A percentile compares a stretch with the other conserved stretches of the same genome.
These are phyloP conservation scores for Danio albolineatus DNA, from an alignment of 2,797 vertebrate species.

Conservation along the genomic window DNA sequence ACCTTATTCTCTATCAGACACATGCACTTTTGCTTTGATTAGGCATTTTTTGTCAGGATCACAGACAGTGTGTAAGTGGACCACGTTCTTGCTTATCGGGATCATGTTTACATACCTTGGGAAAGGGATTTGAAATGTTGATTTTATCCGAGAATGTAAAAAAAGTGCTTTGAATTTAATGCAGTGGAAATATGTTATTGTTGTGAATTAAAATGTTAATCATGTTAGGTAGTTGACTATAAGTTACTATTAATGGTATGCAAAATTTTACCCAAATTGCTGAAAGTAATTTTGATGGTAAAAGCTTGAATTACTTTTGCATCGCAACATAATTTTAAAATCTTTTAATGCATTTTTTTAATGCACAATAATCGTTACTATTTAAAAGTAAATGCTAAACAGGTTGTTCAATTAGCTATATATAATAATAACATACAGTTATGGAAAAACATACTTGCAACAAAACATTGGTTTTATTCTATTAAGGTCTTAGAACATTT, in stretches of 20 bases:
- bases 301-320: background rate
- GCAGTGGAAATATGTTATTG: background rate
- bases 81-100: background rate
- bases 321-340: no score
- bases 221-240: background rate
- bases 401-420: no score
- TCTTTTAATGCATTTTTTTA: no score
- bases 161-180: background rate
- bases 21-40: background rate
- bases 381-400: no score
- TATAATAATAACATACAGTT: no score
- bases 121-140: background rate
- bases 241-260: background rate
- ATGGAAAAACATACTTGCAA: no score
- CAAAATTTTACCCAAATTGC: background rate
- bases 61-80: slow-evolving; percentile 22
- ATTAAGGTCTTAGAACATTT: no score
- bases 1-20: slow-evolving; percentile 10
- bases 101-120: background rate
- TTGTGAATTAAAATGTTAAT: background rate
- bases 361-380: no score
- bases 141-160: background rate
- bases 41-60: slow-evolving; percentile 30
- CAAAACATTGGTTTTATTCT: no score
- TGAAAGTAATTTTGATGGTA: background rate